Conservation (phyloP, 2,113 vertebrate genomes). For the Globicephala melas region DNA sequence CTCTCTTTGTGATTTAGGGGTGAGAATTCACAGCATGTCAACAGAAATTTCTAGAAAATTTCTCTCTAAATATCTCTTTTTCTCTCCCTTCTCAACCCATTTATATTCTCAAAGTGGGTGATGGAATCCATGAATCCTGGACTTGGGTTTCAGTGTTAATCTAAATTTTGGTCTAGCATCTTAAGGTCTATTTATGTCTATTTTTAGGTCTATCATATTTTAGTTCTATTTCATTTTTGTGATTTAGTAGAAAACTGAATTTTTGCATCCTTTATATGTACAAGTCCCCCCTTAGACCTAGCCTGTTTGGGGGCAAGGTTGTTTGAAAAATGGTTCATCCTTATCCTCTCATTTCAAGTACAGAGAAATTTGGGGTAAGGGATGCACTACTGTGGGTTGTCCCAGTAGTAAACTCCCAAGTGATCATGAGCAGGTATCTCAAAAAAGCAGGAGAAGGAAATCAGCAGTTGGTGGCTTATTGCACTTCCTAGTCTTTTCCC, state of each 20-base stretch:
- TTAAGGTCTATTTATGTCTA: not conserved
- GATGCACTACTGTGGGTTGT: rapidly evolving
- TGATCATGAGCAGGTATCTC: not conserved
- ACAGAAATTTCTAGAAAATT: not conserved
- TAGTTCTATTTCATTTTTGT: not conserved
- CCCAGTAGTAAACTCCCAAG: not conserved
- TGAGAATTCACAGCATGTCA: not conserved
- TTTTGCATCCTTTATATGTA: not conserved
- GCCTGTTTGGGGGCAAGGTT: not conserved
- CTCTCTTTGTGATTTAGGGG: not conserved
- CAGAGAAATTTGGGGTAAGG: not conserved
- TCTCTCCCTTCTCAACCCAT: not conserved
- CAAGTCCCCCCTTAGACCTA: not conserved
- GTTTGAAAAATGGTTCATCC: not conserved
- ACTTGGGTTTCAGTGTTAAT: not conserved
- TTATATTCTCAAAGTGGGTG: not conserved
- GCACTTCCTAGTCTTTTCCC: not conserved
- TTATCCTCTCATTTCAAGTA: not conserved
- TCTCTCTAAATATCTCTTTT: not conserved
- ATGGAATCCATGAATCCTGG: not conserved
- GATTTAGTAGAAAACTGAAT: not conserved
- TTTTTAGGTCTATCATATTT: not conserved
- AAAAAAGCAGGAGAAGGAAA: not conserved
- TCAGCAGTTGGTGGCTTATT: not conserved
- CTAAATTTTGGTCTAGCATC: not conserved